Base-by-base conservation (phyloP, 2,797 vertebrate genomes). In the Epinephelus malabaricus region DNA sequence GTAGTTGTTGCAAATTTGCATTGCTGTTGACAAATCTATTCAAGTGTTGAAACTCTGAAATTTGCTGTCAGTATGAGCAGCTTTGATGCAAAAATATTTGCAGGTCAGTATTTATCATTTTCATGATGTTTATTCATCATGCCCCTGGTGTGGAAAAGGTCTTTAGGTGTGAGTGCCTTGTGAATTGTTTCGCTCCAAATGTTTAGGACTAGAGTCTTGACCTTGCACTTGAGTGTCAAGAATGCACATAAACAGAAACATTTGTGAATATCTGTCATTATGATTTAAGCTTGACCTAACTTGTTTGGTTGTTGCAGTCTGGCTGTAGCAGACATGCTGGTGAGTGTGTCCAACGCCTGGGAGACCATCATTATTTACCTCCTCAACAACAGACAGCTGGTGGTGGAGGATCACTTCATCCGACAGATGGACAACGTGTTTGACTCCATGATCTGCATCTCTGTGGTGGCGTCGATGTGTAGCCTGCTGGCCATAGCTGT, bases 391-490 rank as follows among this genome's bases (percentile, higher is more conserved):
- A 95, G 95, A 1, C 96, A 97, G 54, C 94, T 96, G 56, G 92
- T 96, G 17, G 96, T 96, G 0, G 95, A 96, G 27, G 97, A 98
- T 82, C 94, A 96, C 85, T 96, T 98, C 84, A 97, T 97, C 23
- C 94, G 97, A 83, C 97, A 96, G 61, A 97, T 99, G 94, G 98
- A 99, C 88, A 99, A 99, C 18, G 94, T 98, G 64, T 97, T 99
- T 34, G 98, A 99, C 91, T 99, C 98, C 4, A 96, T 99, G 90
- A 99, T 99, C 93, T 99, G 98, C 86, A 98, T 98, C 92, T 99
- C 98, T 49, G 94, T 99, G 38, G 97, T 99, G 13, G 98, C 98
- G 0, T 99, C 98, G 0, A 98, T 99, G 94, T 99, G 97, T 87
- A 99, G 98, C 86, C 94, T 99, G 67, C 94, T 99, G 64, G 97